These are phyloP conservation scores for Periophthalmus magnuspinnatus DNA, from an alignment of 2,797 vertebrate genomes.

Conservation along the genomic window DNA sequence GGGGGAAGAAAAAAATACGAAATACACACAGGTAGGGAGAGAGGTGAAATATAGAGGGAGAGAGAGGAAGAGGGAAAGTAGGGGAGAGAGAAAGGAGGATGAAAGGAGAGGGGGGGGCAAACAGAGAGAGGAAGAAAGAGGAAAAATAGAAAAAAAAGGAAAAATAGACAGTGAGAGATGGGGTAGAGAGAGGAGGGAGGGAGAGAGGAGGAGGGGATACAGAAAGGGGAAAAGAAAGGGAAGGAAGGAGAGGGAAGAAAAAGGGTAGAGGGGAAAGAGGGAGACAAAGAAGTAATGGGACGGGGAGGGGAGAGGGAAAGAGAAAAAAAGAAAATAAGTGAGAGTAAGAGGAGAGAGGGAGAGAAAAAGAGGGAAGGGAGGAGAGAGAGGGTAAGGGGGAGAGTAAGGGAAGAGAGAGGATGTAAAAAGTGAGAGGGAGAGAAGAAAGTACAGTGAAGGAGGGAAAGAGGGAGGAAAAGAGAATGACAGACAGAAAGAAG, in stretches of 20 bases:
- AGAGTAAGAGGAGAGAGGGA: too few relatives aligned
- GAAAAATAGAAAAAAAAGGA: neutral
- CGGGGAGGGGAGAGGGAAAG: too few relatives aligned
- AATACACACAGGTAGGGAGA: neutral
- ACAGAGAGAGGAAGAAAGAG: neutral
- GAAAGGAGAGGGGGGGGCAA: too few relatives aligned
- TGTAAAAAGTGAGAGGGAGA: too few relatives aligned
- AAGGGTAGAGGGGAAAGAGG: too few relatives aligned
- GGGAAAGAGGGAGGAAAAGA: neutral
- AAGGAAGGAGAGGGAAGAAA: neutral
- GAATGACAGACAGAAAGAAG: neutral
- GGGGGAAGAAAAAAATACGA: neutral
- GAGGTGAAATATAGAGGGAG: neutral
- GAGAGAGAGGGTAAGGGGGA: neutral
- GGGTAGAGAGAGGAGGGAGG: neutral
- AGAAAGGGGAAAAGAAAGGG: too few relatives aligned
- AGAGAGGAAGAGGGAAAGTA: neutral
- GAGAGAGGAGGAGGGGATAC: neutral
- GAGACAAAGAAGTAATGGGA: too few relatives aligned
- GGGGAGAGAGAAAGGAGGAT: neutral
- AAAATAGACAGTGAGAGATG: neutral
- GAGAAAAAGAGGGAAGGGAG: conserved; percentile 22
- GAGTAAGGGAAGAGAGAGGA: neutral
- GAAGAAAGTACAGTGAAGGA: neutral
- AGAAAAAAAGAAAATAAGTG: too few relatives aligned